Evolutionary conservation across 1,140 invertebrate species (phyloP), one percentile per base, ranked within the genome.

Genomic region (Rhyacophila brunnea): DNA sequence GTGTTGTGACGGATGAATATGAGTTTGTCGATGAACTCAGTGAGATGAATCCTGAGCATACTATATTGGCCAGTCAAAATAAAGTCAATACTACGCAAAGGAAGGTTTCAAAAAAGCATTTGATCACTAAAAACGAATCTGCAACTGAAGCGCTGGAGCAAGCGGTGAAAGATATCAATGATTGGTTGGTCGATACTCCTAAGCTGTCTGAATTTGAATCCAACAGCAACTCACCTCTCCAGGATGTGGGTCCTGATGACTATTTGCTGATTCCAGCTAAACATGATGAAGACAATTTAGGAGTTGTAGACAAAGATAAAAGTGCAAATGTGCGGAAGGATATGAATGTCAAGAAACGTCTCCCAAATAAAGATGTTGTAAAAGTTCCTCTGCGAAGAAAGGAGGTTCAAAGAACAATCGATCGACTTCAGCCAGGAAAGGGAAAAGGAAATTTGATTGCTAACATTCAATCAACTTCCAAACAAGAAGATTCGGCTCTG

Each of bases 161-260:
- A 77, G 91, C 90, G 15, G 77, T 92, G 3, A 91, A 92, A 81
- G 91, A 93, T 70, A 91, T 93, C 17, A 92, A 90, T 67, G 91
- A 91, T 68, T 92, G 90, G 90, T 73, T 94, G 40, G 90, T 92
- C 69, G 89, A 92, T 64, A 86, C 90, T 2, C 90, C 91, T 0
- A 85, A 84, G 58, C 82, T 86, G 47, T 83, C 86, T 0, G 85
- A 86, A 66, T 89, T 87, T 59, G 87, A 85, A 55, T 88, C 87
- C 1, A 84, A 83, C 6, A 85, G 85, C 62, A 89, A 87, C 71
- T 91, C 89, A 0, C 88, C 89, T 5, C 80, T 81, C 42, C 57
- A 59, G 35, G 34, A 50, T 6, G 17, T 47, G 19, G 14, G 20
- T 15, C 13, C 13, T 11, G 60, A 66, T 20, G 60, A 62, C 23